phyloP scores from a whole-genome alignment of 2,888 invertebrate species.

The Lasioglossum pauxillum region DNA sequence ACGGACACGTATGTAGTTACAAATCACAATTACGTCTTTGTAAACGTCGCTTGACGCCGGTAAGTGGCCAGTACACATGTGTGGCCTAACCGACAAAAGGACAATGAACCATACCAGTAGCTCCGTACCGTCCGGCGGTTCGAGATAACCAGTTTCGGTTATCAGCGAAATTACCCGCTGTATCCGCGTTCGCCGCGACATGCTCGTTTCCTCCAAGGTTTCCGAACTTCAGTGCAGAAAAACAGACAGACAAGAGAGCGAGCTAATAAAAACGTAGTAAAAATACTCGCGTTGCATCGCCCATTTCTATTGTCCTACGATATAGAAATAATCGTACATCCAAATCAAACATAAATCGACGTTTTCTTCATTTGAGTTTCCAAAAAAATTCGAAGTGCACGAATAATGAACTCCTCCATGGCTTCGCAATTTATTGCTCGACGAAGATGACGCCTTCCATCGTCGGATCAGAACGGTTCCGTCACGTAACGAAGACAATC shows the following conservation, averaged over 20 bases:
- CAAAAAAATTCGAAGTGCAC: neutral
- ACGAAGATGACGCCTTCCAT: neutral
- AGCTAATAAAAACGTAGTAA: no score
- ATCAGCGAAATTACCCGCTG: conserved; percentile 51
- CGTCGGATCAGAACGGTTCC: neutral
- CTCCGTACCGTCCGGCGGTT: conserved; percentile 51
- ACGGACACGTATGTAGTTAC: conserved; percentile 44
- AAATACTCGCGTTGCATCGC: neutral
- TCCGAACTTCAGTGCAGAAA: neutral
- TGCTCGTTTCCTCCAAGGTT: neutral
- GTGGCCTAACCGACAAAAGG: conserved; percentile 68
- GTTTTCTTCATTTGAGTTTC: neutral
- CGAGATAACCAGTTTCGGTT: conserved; percentile 74
- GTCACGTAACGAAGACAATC: conserved; percentile 8
- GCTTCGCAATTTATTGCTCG: neutral
- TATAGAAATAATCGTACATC: no score
- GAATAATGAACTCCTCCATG: neutral
- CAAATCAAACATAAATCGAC: neutral
- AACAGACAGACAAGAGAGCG: no score
- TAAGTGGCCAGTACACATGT: conserved; percentile 46
- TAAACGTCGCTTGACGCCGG: conserved; percentile 49
- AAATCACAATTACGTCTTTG: conserved; percentile 62
- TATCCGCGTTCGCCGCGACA: conserved; percentile 21
- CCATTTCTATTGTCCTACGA: neutral
- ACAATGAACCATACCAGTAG: conserved; percentile 70